A percentile compares a stretch with the other conserved stretches of the same genome.
phyloP scores from a whole-genome alignment of 2,888 invertebrate genomes.

The Amblyteles armatorius region DNA sequence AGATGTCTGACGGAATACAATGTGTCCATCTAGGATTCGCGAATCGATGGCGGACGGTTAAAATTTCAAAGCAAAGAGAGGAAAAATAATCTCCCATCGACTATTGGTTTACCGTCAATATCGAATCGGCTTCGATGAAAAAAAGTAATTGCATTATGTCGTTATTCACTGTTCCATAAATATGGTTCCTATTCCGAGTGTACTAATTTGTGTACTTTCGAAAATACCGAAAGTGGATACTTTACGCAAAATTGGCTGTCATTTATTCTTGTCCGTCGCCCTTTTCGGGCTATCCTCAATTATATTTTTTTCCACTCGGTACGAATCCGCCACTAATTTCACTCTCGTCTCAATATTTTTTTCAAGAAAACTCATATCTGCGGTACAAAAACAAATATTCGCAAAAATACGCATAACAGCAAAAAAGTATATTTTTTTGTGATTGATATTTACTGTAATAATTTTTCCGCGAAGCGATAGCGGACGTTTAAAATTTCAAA shows the following conservation, averaged over 20 bases:
- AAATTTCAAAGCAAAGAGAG: background rate
- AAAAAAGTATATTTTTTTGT: no score
- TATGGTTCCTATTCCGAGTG: background rate
- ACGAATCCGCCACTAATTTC: no score
- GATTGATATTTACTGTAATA: no score
- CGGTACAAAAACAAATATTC: no score
- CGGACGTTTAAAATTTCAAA: background rate
- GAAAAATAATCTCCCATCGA: background rate
- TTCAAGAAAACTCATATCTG: no score
- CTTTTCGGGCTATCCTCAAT: no score
- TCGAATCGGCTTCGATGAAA: background rate
- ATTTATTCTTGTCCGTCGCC: no score
- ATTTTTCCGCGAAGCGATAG: background rate
- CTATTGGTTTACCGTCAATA: background rate
- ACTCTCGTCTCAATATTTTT: no score
- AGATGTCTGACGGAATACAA: constrained; percentile 60
- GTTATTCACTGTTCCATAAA: background rate
- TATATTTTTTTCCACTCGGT: no score
- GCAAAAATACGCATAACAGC: no score
- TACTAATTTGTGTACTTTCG: background rate
- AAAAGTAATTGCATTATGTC: background rate
- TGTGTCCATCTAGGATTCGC: constrained; percentile 22
- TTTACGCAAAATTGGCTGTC: background rate
- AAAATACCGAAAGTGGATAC: background rate
- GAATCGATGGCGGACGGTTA: background rate